Evolutionary conservation across 2,797 vertebrate genomes (phyloP), one percentile per base, ranked within the genome.

Genomic region (Tamandua tetradactyla): DNA sequence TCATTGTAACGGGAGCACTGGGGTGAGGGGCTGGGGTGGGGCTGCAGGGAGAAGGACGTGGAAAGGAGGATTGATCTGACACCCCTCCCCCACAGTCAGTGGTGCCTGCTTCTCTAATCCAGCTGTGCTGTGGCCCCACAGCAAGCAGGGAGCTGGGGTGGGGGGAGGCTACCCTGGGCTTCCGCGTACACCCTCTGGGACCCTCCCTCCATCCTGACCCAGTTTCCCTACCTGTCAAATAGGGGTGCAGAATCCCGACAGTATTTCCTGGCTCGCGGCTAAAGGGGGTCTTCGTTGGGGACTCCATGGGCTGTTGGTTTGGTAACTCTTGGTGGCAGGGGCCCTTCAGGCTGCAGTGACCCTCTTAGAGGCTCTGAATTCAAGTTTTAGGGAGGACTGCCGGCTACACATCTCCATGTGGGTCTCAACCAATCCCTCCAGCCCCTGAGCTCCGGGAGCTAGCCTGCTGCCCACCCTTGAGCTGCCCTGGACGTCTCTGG

Each of bases 341-440:
- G 35, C 25, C 47, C n/a, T 11, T 64, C 0, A 66, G 64, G 15
- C 64, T 35, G n/a, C 20, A 15, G 35, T 17, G 32, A 0, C 30
- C 69, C 75, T 52, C 49, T 42, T 15, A 0, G 1, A 30, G 59
- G 40, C 76, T 88, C 47, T 13, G 59, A 61, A 57, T 6, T 17
- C 14, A 13, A 15, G n/a, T 7, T 80, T 8, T 8, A 2, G 57
- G 44, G 22, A 37, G 44, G 14, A 25, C 37, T 35, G 5, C 8
- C 0, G 14, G 23, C 2, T 37, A 11, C 30, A 7, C 10, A 35
- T 2, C 3, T 49, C 9, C 1, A 4, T 7, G 3, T 5, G 3
- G 37, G 27, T n/a, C 72, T 55, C 8, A 14, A 12, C 5, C 12
- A 32, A 37, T 32, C 49, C 13, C 52, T n/a, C 30, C 14, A 23